Evolutionary conservation across 1,140 invertebrate genomes (phyloP).

Genomic region (Papilio polytes): DNA sequence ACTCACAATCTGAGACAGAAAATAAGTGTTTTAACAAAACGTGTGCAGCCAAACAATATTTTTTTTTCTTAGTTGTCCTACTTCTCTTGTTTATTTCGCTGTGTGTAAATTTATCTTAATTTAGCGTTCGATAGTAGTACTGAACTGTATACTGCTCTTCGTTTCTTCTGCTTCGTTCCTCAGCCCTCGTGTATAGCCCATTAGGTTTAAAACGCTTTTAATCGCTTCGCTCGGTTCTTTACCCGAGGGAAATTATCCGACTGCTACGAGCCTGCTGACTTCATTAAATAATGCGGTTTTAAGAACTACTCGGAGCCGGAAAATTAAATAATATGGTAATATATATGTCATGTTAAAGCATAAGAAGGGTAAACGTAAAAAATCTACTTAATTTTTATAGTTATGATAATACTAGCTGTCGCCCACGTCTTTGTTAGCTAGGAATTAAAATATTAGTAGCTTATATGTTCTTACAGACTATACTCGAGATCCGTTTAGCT

Average conservation of each 20-base stretch:
- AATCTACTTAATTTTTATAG: not conserved
- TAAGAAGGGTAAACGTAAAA: not conserved
- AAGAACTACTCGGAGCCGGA: not conserved
- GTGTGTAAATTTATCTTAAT: too few species aligned
- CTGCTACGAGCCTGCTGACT: not conserved
- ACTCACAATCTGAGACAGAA: too few species aligned
- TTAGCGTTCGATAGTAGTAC: not conserved
- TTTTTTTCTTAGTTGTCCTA: too few species aligned
- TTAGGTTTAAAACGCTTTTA: constrained; percentile 12
- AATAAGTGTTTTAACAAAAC: too few species aligned
- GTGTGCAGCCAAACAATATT: too few species aligned
- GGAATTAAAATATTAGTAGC: too few species aligned
- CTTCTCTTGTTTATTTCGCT: too few species aligned
- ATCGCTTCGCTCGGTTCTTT: not conserved
- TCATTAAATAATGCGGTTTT: constrained; percentile 1
- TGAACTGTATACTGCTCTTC: not conserved
- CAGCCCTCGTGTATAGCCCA: not conserved
- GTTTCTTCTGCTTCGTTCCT: too few species aligned
- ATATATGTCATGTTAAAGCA: not conserved
- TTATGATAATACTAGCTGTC: not conserved
- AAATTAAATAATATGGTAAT: not conserved
- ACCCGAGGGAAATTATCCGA: not conserved
- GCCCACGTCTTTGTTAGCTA: too few species aligned
- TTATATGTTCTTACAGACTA: too few species aligned
- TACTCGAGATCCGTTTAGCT: too few species aligned